Base-by-base conservation (phyloP, 2,797 vertebrate genomes). In the Triplophysa bombifrons region DNA sequence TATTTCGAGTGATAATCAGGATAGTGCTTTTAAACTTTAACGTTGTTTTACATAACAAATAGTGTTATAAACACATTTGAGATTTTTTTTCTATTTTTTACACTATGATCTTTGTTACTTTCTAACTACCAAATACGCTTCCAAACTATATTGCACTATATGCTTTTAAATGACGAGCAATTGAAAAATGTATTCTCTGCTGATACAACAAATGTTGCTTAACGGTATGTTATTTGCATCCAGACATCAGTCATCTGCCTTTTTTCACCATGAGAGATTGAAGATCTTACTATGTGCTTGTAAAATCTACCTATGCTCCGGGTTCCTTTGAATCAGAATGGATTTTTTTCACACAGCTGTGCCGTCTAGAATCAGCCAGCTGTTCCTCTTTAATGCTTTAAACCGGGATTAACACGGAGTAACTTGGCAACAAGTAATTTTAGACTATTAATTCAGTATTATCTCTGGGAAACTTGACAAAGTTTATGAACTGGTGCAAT, bases 371-470 rank as follows among this genome's bases (percentile, higher is more conserved):
- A 65, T 90, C 87, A 86, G 56, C 81, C 58, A 68, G 84, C 78
- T 83, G 74, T 84, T 84, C 80, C 83, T 85, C 86, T 76, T 82
- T 80, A n/a, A 76, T 83, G 86, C 88, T 87, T 84, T 89, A 88
- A 86, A 84, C 75, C 3, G 72, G 82, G 89, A 90, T 90, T 87
- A 89, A 85, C 17, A 17, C 84, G 72, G 50, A 79, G 92, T 93
- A 88, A 85, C 91, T 89, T 93, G 89, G 89, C 66, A 89, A 94
- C 92, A 86, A 89, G 87, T 86, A 76, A 81, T 89, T 90, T 91
- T 85, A 89, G 87, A 86, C 72, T 74, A 85, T 89, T 86, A 81
- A 87, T 88, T 87, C 81, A 85, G 87, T 84, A 85, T 86, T 88
- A 89, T 86, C 82, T 88, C 51, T 74, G 63, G 65, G 71, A 72